Evolutionary conservation across 2,113 vertebrate species (phyloP).

Genomic region (Vanacampus margaritifer): DNA sequence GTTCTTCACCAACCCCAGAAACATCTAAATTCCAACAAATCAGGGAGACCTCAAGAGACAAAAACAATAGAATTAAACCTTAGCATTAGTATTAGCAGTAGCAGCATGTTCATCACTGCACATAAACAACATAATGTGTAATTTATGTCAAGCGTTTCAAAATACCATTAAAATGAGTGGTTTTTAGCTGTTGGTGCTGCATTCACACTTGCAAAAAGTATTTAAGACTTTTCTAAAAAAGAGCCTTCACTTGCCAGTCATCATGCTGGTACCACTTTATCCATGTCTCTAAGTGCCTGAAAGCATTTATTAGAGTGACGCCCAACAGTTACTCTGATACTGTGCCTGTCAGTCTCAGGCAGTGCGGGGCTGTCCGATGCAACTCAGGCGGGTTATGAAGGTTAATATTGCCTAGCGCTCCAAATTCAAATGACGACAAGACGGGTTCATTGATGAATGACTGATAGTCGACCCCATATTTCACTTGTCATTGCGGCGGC

Average conservation of each 20-base stretch:
- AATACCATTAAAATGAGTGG: slow-evolving; percentile 30
- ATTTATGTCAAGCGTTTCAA: slow-evolving; percentile 27
- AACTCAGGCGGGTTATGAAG: slow-evolving; percentile 54
- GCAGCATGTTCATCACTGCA: not conserved
- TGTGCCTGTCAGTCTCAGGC: slow-evolving; percentile 64
- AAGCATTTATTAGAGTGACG: slow-evolving; percentile 71
- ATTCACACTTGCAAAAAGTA: slow-evolving; percentile 32
- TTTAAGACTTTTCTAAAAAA: slow-evolving; percentile 57
- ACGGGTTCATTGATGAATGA: slow-evolving; percentile 68
- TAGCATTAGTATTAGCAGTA: not conserved
- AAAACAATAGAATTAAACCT: not conserved
- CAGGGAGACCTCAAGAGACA: too few species aligned
- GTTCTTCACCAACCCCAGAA: too few species aligned
- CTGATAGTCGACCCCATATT: slow-evolving; percentile 72
- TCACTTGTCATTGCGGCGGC: slow-evolving; percentile 66
- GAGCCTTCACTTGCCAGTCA: slow-evolving; percentile 43
- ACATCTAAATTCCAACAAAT: too few species aligned
- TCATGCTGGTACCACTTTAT: slow-evolving; percentile 52
- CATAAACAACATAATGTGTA: not conserved
- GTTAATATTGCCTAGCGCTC: slow-evolving; percentile 67
- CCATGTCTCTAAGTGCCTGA: slow-evolving; percentile 61
- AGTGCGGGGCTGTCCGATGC: slow-evolving; percentile 50
- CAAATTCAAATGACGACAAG: slow-evolving; percentile 67
- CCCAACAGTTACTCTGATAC: slow-evolving; percentile 65
- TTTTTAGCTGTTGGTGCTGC: slow-evolving; percentile 1